phyloP scores from a whole-genome alignment of 2,888 invertebrate genomes.

The Platycnemis pennipes region DNA sequence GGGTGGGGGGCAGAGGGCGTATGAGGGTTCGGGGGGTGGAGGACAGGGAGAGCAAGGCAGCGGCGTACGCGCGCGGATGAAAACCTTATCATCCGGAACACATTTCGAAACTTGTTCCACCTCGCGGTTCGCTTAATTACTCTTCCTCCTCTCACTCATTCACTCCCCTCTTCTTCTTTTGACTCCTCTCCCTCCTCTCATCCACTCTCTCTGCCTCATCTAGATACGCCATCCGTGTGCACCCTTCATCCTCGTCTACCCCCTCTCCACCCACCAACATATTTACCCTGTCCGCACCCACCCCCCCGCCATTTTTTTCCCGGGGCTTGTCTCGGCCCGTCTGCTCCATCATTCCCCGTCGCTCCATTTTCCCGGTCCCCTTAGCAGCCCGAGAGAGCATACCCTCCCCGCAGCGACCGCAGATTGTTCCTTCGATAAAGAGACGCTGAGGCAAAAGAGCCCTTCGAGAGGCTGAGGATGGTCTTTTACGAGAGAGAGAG shows the following conservation, averaged over 20 bases:
- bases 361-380: neutral
- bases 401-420: neutral
- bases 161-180: neutral
- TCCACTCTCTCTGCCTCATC: neutral
- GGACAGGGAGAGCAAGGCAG: neutral
- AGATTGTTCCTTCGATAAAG: slow-evolving; percentile 13
- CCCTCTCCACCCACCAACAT: neutral
- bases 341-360: neutral
- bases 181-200: neutral
- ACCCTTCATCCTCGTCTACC: neutral
- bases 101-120: slow-evolving; percentile 36
- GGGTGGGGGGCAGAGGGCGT: neutral
- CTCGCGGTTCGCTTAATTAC: slow-evolving; percentile 39
- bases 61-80: neutral
- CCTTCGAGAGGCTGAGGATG: neutral
- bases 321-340: neutral
- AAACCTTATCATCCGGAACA: slow-evolving; percentile 39
- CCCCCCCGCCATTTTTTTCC: neutral
- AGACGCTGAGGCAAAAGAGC: neutral
- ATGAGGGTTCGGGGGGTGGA: too few relatives aligned
- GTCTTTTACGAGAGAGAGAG: neutral
- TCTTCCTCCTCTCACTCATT: neutral
- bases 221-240: neutral
- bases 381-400: neutral
- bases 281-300: slow-evolving; percentile 10